Percentiles rank a stretch among this genome's conserved stretches.
Evolutionary conservation across 2,797 vertebrate species (phyloP).

Genomic region (Gallinago solitaria): DNA sequence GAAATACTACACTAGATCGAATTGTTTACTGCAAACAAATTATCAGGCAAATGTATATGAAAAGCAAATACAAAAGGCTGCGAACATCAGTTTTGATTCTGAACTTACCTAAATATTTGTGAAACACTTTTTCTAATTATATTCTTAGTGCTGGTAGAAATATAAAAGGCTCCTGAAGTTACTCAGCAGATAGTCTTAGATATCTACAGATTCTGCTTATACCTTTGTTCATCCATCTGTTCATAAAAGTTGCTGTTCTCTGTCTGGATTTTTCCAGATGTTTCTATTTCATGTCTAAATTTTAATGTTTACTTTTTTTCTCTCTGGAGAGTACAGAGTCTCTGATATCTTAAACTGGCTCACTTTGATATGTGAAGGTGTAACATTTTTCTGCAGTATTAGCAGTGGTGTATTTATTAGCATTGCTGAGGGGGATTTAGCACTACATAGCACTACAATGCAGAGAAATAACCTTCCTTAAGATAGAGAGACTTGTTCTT

Average conservation of each 20-base stretch:
- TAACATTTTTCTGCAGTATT: constrained; percentile 13
- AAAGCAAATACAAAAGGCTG: neutral
- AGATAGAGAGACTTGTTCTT: neutral
- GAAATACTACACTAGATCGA: rapidly evolving
- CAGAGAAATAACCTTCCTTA: neutral
- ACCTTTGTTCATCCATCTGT: neutral
- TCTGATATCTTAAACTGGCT: neutral
- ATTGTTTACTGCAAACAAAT: neutral
- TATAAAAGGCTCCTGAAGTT: neutral
- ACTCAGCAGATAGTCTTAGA: neutral
- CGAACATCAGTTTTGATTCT: neutral
- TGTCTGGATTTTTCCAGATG: neutral
- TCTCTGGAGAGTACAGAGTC: neutral
- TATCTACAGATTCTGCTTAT: neutral
- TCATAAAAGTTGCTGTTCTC: neutral
- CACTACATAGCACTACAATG: neutral
- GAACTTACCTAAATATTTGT: constrained; percentile 5
- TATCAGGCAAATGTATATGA: neutral
- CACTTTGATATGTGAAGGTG: neutral
- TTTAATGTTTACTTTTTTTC: neutral
- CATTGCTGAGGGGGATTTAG: neutral
- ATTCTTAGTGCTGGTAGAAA: neutral
- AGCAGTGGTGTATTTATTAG: constrained; percentile 21
- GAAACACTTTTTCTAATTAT: neutral
- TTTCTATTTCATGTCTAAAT: neutral